A percentile compares a stretch with the other conserved stretches of the same genome.
Conservation (phyloP, 2,888 invertebrate genomes). For the Myopa testacea region DNA sequence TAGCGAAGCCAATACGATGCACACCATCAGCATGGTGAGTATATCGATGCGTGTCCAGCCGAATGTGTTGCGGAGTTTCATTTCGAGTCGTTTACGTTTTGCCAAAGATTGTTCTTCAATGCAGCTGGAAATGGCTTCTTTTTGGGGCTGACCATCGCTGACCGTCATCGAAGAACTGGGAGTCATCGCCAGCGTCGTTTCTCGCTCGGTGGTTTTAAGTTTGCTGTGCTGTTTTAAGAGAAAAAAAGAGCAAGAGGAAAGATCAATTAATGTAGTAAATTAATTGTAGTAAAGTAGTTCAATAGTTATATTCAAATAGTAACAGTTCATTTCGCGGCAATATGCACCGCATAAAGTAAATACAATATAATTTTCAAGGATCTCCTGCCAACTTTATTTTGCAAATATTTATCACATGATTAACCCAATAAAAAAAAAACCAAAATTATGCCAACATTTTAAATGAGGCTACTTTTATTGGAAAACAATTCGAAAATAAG, state of each 20-base stretch:
- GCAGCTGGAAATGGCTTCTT: not conserved
- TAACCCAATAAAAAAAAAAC: no score
- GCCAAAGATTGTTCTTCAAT: conserved; percentile 38
- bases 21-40: conserved; percentile 83
- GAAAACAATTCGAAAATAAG: no score
- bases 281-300: not conserved
- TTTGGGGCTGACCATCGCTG: not conserved
- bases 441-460: no score
- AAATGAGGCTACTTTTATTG: no score
- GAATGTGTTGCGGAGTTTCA: conserved; percentile 84
- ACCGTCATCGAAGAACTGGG: no score
- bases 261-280: not conserved
- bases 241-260: not conserved
- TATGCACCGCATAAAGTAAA: no score
- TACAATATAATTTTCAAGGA: no score
- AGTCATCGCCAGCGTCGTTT: not conserved
- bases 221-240: conserved; percentile 64
- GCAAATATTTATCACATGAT: no score
- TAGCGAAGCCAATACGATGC: conserved; percentile 84
- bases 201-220: conserved; percentile 23
- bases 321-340: no score
- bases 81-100: conserved; percentile 70
- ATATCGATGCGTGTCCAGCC: conserved; percentile 93
- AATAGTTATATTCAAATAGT: not conserved
- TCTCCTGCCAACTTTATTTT: no score